Evolutionary conservation across 1,140 invertebrate genomes (phyloP).

Genomic region (Hestina assimilis): DNA sequence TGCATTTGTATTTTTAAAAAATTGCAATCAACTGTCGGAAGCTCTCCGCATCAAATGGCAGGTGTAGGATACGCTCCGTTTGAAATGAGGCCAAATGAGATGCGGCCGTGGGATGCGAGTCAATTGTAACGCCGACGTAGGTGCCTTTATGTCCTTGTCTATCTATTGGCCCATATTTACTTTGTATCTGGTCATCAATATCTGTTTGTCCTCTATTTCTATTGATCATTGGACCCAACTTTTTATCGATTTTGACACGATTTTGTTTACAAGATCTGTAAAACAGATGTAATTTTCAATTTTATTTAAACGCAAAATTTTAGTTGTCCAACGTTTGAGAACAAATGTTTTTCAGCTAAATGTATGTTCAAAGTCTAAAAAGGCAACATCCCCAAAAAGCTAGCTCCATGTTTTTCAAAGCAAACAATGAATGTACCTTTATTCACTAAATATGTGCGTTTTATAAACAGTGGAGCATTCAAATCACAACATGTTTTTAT

Average conservation of each 20-base stretch:
- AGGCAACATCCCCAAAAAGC: conserved; percentile 1
- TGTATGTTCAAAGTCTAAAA: background rate
- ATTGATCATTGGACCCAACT: background rate
- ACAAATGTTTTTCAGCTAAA: background rate
- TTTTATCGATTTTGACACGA: no score
- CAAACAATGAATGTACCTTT: conserved; percentile 3
- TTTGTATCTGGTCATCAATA: conserved; percentile 24
- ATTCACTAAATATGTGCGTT: conserved; percentile 7
- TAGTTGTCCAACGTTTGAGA: background rate
- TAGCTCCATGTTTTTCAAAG: background rate
- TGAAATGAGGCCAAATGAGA: conserved; percentile 57
- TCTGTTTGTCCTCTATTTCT: background rate
- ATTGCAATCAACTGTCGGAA: conserved; percentile 12
- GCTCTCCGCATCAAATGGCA: conserved; percentile 25
- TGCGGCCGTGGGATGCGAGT: conserved; percentile 40
- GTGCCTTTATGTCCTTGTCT: conserved; percentile 33
- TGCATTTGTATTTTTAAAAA: conserved; percentile 6
- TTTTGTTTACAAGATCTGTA: no score
- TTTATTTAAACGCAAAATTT: no score
- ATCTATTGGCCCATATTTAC: conserved; percentile 16
- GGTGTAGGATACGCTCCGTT: conserved; percentile 45
- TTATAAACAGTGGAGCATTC: conserved; percentile 5
- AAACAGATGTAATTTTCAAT: no score
- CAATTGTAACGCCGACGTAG: conserved; percentile 53
- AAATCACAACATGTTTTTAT: conserved; percentile 9